These are phyloP conservation scores for Elysia crispata DNA, from an alignment of 2,888 invertebrate species.

Conservation along the genomic window DNA sequence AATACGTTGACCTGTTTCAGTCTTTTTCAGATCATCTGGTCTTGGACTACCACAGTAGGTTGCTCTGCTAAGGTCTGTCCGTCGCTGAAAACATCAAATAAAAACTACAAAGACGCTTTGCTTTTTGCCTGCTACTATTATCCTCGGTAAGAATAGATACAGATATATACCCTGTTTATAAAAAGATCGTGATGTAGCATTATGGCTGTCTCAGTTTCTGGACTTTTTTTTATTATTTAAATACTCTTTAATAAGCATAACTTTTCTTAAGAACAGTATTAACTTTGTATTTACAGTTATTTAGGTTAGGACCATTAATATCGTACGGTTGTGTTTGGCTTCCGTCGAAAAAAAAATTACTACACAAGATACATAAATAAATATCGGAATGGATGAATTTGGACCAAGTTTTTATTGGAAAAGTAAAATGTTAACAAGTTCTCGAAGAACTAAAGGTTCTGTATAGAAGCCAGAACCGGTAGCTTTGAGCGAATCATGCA, in stretches of 20 bases:
- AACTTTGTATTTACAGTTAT: too few relatives aligned
- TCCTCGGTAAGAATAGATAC: slow-evolving; percentile 63
- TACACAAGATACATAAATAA: too few relatives aligned
- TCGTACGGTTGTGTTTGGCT: too few relatives aligned
- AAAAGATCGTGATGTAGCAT: slow-evolving; percentile 3
- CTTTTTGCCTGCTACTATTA: slow-evolving; percentile 68
- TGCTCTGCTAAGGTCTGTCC: slow-evolving; percentile 56
- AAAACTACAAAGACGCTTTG: slow-evolving; percentile 57
- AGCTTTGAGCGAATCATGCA: too few relatives aligned
- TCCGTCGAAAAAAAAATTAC: too few relatives aligned
- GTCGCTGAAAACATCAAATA: slow-evolving; percentile 34
- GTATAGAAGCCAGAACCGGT: too few relatives aligned
- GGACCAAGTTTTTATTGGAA: neutral
- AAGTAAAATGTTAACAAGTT: neutral
- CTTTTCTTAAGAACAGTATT: too few relatives aligned
- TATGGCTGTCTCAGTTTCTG: neutral
- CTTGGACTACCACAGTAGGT: slow-evolving; percentile 60
- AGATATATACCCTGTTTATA: neutral
- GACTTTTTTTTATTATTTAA: too few relatives aligned
- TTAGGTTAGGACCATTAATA: too few relatives aligned
- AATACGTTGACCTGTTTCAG: neutral
- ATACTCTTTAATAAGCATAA: too few relatives aligned
- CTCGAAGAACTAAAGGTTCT: neutral
- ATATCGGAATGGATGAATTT: neutral
- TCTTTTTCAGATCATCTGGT: slow-evolving; percentile 63